These are phyloP conservation scores for Colius striatus DNA, from an alignment of 2,113 vertebrate genomes.

Conservation along the genomic window DNA sequence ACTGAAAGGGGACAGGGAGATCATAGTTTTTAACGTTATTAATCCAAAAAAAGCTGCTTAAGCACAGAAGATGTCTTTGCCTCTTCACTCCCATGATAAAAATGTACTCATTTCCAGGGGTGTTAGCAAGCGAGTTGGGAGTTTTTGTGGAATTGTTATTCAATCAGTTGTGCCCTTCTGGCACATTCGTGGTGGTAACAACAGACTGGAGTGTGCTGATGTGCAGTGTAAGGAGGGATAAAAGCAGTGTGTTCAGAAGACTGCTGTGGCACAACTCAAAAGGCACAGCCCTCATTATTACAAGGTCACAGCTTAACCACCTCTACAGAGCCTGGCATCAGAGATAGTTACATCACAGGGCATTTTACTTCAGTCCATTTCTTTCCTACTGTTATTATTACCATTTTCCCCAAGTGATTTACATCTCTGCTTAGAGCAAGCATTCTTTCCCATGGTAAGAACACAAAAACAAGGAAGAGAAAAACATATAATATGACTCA, in stretches of 20 bases:
- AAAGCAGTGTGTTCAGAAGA: neutral
- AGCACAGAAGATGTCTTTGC: neutral
- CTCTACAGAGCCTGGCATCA: neutral
- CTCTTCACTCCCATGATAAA: neutral
- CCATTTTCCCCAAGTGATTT: neutral
- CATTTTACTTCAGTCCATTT: neutral
- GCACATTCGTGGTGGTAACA: no score
- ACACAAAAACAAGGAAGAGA: constrained; percentile 39
- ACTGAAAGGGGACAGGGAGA: neutral
- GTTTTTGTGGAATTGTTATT: neutral
- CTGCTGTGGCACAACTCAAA: neutral
- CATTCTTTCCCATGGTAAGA: neutral
- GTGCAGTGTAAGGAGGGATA: neutral
- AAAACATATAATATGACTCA: neutral
- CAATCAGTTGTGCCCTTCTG: neutral
- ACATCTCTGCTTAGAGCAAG: neutral
- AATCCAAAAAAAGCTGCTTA: neutral
- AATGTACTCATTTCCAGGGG: neutral
- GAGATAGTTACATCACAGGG: neutral
- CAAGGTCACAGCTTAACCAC: neutral
- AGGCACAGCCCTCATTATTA: neutral
- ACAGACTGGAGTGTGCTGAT: neutral
- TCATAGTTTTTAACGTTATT: neutral
- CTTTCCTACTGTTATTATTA: neutral
- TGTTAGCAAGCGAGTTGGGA: neutral